phyloP scores from a whole-genome alignment of 2,113 vertebrate genomes.

The Cavia porcellus region DNA sequence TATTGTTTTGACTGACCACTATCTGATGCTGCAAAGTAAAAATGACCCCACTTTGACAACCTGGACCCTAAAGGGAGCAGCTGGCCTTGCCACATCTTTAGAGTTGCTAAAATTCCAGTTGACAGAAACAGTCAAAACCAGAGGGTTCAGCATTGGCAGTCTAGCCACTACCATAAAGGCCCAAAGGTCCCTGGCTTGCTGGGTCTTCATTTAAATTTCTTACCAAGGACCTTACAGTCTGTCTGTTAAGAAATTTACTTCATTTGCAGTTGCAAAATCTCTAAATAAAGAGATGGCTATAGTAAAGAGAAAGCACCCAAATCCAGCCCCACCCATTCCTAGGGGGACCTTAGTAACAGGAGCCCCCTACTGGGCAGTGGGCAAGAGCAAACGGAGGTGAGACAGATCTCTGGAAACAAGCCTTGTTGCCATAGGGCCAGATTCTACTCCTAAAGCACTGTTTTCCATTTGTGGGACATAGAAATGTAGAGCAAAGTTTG shows the following conservation, averaged over 20 bases:
- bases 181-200: neutral
- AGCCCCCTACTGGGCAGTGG: neutral
- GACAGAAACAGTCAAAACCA: neutral
- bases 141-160: neutral
- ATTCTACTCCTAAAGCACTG: neutral
- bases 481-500: neutral
- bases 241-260: no score
- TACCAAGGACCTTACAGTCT: no score
- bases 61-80: neutral
- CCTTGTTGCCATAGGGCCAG: neutral
- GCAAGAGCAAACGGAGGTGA: neutral
- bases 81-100: neutral
- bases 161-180: neutral
- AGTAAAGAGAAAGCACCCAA: neutral
- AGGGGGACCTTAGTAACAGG: neutral
- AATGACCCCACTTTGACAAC: neutral
- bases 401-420: neutral
- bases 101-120: neutral
- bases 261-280: neutral
- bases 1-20: neutral
- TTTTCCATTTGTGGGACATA: neutral
- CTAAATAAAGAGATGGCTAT: neutral
- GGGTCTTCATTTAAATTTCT: neutral
- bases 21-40: neutral
- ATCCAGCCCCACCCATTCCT: neutral